phyloP scores from a whole-genome alignment of 2,113 vertebrate species.

The Pluvialis apricaria region DNA sequence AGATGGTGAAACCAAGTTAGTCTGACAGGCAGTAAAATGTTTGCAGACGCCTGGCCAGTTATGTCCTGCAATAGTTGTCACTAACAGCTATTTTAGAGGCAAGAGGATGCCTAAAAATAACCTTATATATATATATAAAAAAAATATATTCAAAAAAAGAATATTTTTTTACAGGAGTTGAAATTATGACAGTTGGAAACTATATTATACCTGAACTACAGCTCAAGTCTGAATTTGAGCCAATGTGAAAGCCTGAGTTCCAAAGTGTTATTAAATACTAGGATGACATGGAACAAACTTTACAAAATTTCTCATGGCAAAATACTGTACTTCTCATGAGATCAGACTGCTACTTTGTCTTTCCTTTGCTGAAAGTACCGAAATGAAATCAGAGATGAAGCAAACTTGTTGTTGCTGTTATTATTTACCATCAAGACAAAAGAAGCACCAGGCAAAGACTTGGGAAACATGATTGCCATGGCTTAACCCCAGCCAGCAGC shows the following conservation, averaged over 20 bases:
- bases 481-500: not conserved
- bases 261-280: not conserved
- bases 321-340: not conserved
- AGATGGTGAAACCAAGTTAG: not conserved
- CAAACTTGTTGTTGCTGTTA: not conserved
- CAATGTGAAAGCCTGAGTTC: not conserved
- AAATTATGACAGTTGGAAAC: not conserved
- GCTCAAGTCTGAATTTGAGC: not conserved
- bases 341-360: not conserved
- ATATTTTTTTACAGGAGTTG: not conserved
- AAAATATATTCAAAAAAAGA: not conserved
- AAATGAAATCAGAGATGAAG: not conserved
- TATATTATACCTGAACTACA: not conserved
- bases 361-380: not conserved
- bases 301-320: not conserved
- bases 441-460: not conserved
- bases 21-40: not conserved
- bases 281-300: not conserved
- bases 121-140: not conserved
- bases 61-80: not conserved
- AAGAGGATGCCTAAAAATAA: not conserved
- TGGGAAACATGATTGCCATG: not conserved
- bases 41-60: not conserved
- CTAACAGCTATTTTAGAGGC: not conserved
- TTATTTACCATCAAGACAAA: not conserved